Base-by-base conservation (phyloP, 2,797 vertebrate species). In the Micropoecilia bifurca region DNA sequence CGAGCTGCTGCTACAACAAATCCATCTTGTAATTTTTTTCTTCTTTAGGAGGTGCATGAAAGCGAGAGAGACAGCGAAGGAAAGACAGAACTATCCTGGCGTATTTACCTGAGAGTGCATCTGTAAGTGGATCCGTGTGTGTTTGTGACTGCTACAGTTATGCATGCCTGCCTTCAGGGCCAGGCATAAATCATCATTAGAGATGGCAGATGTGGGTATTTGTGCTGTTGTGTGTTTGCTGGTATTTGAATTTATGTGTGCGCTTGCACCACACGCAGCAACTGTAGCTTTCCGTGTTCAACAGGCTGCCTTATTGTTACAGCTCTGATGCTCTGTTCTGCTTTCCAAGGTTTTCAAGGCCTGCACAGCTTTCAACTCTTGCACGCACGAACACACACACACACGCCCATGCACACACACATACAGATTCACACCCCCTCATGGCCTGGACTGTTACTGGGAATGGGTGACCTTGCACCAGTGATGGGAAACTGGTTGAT, bases 111-210 rank as follows among this genome's bases (percentile, higher is more conserved):
- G 85, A 81, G 83, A 66, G 76, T 83, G 82, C 69, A 80, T 86
- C 69, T 88, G 76, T 76, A 76, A 73, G 82, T 85, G 79, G 80
- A 81, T 91, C 78, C 84, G 85, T 92, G 90, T 93, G 85, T 93
- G 90, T 92, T 87, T 93, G 89, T 88, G 93, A 91, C 88, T 93
- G 85, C 91, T 87, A 86, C 91, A 86, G 90, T 94, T 94, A 90
- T 90, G 91, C 93, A 90, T 88, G 90, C 89, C 87, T 91, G 87
- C 88, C 86, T 90, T 86, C 82, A 85, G 83, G 83, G 85, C 90
- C 12, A 75, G 86, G 89, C 91, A 95, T 95, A 95, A 94, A 95
- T 95, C 94, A 94, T 94, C 92, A 94, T 95, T 94, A 95, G 85
- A 87, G 87, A 87, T 91, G 91, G 89, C 94, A 93, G 90, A 85